Conservation (phyloP, 2,113 vertebrate species). For the Forbesichthys papilliferus region DNA sequence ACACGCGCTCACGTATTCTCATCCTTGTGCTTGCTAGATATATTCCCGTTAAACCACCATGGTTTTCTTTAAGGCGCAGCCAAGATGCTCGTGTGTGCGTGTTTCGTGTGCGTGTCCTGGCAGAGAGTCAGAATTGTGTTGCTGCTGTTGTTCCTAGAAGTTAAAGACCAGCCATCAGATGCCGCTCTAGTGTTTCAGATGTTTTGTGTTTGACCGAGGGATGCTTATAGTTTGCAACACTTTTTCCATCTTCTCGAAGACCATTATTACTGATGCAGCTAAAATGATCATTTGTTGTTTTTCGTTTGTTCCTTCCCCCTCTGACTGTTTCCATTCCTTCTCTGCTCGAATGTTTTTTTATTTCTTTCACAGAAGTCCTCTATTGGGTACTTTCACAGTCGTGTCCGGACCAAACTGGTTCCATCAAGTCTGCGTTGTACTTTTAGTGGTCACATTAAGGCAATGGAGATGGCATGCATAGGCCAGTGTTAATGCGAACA, state of each 20-base stretch:
- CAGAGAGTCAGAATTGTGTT: constrained; percentile 27
- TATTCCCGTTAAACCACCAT: constrained; percentile 33
- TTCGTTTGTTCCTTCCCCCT: not conserved
- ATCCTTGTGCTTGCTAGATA: constrained; percentile 23
- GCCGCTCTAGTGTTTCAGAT: constrained; percentile 32
- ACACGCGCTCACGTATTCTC: constrained; percentile 20
- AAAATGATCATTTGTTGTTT: not conserved
- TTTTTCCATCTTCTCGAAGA: not conserved
- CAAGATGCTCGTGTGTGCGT: constrained; percentile 43
- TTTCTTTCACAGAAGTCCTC: constrained; percentile 34
- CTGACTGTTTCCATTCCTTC: not conserved
- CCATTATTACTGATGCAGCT: not conserved
- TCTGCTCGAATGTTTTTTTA: not conserved
- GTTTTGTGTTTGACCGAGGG: constrained; percentile 36
- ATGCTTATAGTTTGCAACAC: constrained; percentile 21
- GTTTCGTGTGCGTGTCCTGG: constrained; percentile 17
- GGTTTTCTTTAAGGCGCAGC: constrained; percentile 25
- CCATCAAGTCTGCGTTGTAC: not conserved
- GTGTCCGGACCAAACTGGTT: not conserved
- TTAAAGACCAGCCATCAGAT: constrained; percentile 49
- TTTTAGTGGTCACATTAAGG: not conserved
- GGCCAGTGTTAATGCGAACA: not conserved
- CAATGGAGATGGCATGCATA: not conserved
- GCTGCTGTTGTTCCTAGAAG: constrained; percentile 34
- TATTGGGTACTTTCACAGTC: not conserved